These are phyloP conservation scores for Punctoribates punctum DNA, from an alignment of 2,888 invertebrate species.

Conservation along the genomic window DNA sequence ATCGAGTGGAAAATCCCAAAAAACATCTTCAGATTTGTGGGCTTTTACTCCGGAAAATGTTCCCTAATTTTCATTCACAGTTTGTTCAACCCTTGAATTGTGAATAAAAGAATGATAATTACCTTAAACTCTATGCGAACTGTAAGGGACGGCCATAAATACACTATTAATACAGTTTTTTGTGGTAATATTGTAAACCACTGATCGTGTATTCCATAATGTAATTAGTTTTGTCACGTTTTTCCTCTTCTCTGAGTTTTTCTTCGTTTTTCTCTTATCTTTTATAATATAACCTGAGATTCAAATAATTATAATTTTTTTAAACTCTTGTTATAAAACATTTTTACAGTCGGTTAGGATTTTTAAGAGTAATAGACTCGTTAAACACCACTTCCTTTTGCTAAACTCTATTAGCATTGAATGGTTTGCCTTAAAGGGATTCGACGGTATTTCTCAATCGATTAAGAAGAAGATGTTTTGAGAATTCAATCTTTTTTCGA, in stretches of 20 bases:
- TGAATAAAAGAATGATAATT: not conserved
- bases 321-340: not conserved
- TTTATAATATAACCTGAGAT: not conserved
- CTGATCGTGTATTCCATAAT: not conserved
- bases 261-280: not conserved
- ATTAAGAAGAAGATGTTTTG: not conserved
- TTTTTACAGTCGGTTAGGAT: not conserved
- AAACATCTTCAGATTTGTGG: not conserved
- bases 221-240: slow-evolving; percentile 10
- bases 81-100: not conserved
- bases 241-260: not conserved
- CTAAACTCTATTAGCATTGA: not conserved
- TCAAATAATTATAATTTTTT: not conserved
- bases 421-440: not conserved
- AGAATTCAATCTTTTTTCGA: not conserved
- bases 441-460: not conserved
- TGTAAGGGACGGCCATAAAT: not conserved
- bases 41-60: not conserved
- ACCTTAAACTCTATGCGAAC: not conserved
- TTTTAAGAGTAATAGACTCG: not conserved
- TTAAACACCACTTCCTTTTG: not conserved
- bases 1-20: not conserved
- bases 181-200: not conserved
- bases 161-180: not conserved
- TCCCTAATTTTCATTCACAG: not conserved